These are phyloP conservation scores for Grammomys surdaster DNA, from an alignment of 2,113 vertebrate genomes.

Conservation along the genomic window DNA sequence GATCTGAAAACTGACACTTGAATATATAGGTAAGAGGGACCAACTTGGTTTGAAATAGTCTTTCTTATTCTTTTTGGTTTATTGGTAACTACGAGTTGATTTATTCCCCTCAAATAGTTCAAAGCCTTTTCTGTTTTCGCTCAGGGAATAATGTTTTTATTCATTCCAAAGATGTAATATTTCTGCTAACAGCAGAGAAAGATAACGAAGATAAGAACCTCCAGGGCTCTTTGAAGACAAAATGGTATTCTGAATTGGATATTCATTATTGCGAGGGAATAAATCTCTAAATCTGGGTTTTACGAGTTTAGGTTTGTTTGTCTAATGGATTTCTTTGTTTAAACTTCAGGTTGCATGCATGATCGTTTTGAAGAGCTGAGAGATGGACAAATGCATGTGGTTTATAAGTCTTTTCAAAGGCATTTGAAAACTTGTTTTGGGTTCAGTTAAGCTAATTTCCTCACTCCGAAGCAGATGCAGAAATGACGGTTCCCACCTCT, in stretches of 20 bases:
- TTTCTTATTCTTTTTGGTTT: slow-evolving; percentile 61
- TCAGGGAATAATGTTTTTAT: slow-evolving; percentile 74
- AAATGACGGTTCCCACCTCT: not conserved
- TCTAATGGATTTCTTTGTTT: slow-evolving; percentile 68
- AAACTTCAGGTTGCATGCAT: slow-evolving; percentile 50
- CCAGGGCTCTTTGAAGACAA: slow-evolving; percentile 71
- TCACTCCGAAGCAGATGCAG: not conserved
- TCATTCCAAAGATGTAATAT: slow-evolving; percentile 77
- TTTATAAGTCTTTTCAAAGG: slow-evolving; percentile 62
- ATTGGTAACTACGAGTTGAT: slow-evolving; percentile 68
- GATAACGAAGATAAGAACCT: slow-evolving; percentile 74
- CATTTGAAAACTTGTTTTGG: slow-evolving; percentile 31
- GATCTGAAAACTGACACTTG: slow-evolving; percentile 51
- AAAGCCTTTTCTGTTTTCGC: slow-evolving; percentile 72
- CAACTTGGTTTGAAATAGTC: slow-evolving; percentile 54
- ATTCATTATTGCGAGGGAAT: slow-evolving; percentile 48
- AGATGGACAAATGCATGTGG: slow-evolving; percentile 26
- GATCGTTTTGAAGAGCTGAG: slow-evolving; percentile 53
- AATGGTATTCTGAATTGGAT: slow-evolving; percentile 63
- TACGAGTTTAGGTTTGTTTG: slow-evolving; percentile 67
- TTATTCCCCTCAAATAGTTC: slow-evolving; percentile 72
- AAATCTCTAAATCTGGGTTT: slow-evolving; percentile 63
- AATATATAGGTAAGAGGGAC: slow-evolving; percentile 12
- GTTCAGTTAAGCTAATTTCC: slow-evolving; percentile 46
- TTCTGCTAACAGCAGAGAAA: slow-evolving; percentile 71